A percentile compares a stretch with the other conserved stretches of the same genome.
These are phyloP conservation scores for Gerris buenoi DNA, from an alignment of 1,140 invertebrate genomes.

Conservation along the genomic window DNA sequence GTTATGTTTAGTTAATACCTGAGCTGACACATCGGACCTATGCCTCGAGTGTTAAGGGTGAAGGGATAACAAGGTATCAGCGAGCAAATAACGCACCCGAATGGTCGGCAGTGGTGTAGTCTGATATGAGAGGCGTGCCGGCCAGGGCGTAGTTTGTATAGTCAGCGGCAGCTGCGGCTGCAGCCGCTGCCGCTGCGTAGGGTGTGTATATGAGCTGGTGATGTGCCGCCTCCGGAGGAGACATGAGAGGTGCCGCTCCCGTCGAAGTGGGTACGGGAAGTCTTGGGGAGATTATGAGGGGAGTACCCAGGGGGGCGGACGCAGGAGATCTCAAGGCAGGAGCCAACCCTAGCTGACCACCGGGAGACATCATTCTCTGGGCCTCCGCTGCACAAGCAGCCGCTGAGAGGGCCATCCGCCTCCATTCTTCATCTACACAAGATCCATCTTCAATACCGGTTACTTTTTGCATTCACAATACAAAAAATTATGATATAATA, in stretches of 20 bases:
- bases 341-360: slow-evolving; percentile 37
- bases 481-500: too few species aligned
- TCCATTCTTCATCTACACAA: slow-evolving; percentile 48
- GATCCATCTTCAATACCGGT: neutral
- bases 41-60: neutral
- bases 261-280: slow-evolving; percentile 65
- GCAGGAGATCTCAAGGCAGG: slow-evolving; percentile 48
- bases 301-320: slow-evolving; percentile 57
- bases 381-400: slow-evolving; percentile 45
- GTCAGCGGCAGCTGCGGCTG: slow-evolving; percentile 36
- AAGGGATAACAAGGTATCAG: slow-evolving; percentile 19
- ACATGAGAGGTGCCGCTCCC: slow-evolving; percentile 42
- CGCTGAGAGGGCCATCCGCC: slow-evolving; percentile 54
- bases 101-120: slow-evolving; percentile 70
- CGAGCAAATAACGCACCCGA: slow-evolving; percentile 89
- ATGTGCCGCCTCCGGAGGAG: slow-evolving; percentile 44
- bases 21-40: neutral
- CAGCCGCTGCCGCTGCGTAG: slow-evolving; percentile 37
- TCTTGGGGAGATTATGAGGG: slow-evolving; percentile 71
- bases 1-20: too few species aligned
- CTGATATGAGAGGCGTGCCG: slow-evolving; percentile 64
- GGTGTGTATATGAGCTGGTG: slow-evolving; percentile 61
- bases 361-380: slow-evolving; percentile 52
- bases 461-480: neutral
- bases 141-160: slow-evolving; percentile 75